Conservation (phyloP, 2,113 vertebrate species). For the Chaetorhynchus papuensis region DNA sequence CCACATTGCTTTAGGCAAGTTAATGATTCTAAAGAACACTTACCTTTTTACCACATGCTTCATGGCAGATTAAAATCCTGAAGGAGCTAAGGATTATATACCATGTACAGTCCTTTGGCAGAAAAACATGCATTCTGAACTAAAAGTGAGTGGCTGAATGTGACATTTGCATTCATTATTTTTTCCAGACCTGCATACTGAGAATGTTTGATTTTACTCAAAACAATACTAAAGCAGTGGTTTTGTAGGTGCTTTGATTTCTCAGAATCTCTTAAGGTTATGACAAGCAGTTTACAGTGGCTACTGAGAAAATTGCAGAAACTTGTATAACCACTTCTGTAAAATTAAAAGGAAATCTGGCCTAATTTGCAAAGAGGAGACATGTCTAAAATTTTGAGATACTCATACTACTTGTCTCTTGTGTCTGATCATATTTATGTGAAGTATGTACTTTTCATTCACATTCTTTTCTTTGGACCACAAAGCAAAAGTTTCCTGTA, state of each 20-base stretch:
- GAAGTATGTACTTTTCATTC: neutral
- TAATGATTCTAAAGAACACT: constrained; percentile 45
- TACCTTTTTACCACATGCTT: constrained; percentile 59
- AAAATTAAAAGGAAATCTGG: constrained; percentile 7
- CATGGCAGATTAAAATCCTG: constrained; percentile 48
- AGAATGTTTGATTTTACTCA: constrained; percentile 8
- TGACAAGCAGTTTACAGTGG: neutral
- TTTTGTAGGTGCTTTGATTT: constrained; percentile 26
- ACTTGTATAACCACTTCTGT: neutral
- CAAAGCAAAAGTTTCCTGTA: neutral
- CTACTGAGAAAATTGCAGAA: neutral
- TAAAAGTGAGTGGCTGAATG: constrained; percentile 2
- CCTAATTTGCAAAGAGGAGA: neutral
- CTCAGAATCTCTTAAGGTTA: neutral
- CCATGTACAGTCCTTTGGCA: neutral
- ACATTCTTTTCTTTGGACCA: neutral
- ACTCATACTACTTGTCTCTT: neutral
- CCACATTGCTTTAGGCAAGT: constrained; percentile 51
- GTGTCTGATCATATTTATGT: neutral
- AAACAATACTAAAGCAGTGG: neutral
- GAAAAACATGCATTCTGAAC: constrained; percentile 21
- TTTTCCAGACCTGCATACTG: constrained; percentile 4
- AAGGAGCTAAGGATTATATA: constrained; percentile 36
- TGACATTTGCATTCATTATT: constrained; percentile 15
- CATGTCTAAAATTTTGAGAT: neutral